Percentiles rank a stretch among this genome's conserved stretches.
Conservation (phyloP, 2,797 vertebrate species). For the Phoxinus dragarum region DNA sequence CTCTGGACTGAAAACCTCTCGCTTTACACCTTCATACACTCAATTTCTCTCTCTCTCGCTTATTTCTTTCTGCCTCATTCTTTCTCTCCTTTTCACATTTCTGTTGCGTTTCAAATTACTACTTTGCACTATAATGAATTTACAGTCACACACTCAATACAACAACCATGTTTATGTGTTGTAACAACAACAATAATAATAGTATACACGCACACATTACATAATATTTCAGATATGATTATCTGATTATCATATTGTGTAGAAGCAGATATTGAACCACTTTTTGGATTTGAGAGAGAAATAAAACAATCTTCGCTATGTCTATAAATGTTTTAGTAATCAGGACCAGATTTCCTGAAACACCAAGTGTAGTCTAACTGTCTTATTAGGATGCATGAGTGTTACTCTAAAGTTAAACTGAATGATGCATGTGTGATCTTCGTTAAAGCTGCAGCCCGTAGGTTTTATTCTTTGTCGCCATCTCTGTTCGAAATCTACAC, state of each 20-base stretch:
- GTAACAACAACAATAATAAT: background rate
- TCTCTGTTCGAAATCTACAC: no score
- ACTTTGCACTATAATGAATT: background rate
- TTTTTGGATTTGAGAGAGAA: background rate
- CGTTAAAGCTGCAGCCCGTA: no score
- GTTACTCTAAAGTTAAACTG: background rate
- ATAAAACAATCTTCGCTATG: background rate
- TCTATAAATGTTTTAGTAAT: slow-evolving; percentile 11
- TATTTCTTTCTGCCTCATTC: background rate
- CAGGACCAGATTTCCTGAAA: background rate
- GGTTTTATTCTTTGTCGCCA: no score
- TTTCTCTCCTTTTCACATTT: background rate
- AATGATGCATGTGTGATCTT: slow-evolving; percentile 7
- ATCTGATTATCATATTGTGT: background rate
- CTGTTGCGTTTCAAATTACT: slow-evolving; percentile 3
- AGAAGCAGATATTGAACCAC: background rate
- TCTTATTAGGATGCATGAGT: slow-evolving; percentile 17
- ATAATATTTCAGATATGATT: background rate
- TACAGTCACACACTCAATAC: background rate
- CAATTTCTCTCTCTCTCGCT: background rate
- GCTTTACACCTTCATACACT: background rate
- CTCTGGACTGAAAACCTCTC: slow-evolving; percentile 71
- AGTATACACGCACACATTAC: background rate
- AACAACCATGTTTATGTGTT: background rate
- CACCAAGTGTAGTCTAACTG: background rate